A percentile compares a stretch with the other conserved stretches of the same genome.
These are phyloP conservation scores for Aspidiotus destructor DNA, from an alignment of 2,888 invertebrate species.

Conservation along the genomic window DNA sequence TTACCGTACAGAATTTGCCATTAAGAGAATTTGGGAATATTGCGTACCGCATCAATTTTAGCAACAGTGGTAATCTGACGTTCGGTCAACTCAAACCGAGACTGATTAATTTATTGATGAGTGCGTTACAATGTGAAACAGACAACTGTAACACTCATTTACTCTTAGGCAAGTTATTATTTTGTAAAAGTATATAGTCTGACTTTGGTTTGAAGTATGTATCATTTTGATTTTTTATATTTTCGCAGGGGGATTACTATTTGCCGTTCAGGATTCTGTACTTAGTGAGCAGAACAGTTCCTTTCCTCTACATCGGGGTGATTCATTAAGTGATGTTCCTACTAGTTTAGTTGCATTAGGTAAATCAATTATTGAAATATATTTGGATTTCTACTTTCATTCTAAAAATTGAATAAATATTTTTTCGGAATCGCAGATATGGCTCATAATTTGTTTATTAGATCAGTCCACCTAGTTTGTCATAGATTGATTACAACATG, in stretches of 20 bases:
- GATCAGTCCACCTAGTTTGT: constrained; percentile 87
- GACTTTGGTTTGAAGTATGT: neutral
- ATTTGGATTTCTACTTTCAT: constrained; percentile 43
- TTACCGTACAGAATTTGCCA: constrained; percentile 40
- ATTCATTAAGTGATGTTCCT: constrained; percentile 1
- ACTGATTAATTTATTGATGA: constrained; percentile 69
- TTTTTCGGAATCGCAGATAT: constrained; percentile 52
- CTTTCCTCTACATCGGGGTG: constrained; percentile 19
- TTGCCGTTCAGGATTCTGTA: constrained; percentile 70
- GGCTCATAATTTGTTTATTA: constrained; percentile 77
- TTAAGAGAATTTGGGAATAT: constrained; percentile 41
- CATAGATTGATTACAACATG: constrained; percentile 90
- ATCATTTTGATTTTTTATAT: neutral
- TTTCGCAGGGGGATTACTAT: constrained; percentile 55
- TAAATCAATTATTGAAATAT: constrained; percentile 48
- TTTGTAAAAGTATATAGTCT: neutral
- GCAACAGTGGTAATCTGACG: constrained; percentile 42
- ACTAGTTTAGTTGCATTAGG: constrained; percentile 45
- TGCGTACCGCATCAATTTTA: constrained; percentile 10
- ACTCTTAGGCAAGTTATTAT: constrained; percentile 51
- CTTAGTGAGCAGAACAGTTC: constrained; percentile 59
- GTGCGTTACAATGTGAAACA: constrained; percentile 70
- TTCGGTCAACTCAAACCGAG: constrained; percentile 63
- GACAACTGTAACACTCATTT: constrained; percentile 82
- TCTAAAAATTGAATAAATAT: neutral